phyloP scores from a whole-genome alignment of 2,888 invertebrate species.

The Rapana venosa region DNA sequence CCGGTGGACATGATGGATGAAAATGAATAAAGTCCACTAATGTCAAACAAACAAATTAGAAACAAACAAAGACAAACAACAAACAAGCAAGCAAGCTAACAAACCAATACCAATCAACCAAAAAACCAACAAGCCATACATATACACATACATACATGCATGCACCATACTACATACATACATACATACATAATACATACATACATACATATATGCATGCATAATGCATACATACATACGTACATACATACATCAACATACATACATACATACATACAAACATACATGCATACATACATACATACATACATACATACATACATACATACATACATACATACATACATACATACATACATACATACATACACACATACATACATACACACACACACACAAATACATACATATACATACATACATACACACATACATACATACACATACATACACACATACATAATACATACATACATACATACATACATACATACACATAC shows the following conservation, averaged over 20 bases:
- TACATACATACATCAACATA: not conserved
- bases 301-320: not conserved
- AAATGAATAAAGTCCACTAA: no score
- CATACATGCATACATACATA: not conserved
- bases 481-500: not conserved
- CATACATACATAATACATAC: not conserved
- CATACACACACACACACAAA: not conserved
- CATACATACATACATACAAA: not conserved
- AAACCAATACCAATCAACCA: no score
- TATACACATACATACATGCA: not conserved
- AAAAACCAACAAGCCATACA: no score
- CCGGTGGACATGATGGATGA: no score
- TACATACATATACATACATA: not conserved
- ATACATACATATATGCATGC: not conserved
- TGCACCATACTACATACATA: not conserved
- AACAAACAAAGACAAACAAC: not conserved
- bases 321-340: not conserved
- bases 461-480: not conserved
- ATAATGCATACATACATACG: not conserved
- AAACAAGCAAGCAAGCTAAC: not conserved
- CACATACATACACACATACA: not conserved
- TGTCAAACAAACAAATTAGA: no score
- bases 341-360: not conserved
- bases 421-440: not conserved
- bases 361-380: slow-evolving; percentile 5